These are phyloP conservation scores for Dysidea cf. avara DNA, from an alignment of 37 sponge, comb jelly and placozoan species.

Conservation along the genomic window DNA sequence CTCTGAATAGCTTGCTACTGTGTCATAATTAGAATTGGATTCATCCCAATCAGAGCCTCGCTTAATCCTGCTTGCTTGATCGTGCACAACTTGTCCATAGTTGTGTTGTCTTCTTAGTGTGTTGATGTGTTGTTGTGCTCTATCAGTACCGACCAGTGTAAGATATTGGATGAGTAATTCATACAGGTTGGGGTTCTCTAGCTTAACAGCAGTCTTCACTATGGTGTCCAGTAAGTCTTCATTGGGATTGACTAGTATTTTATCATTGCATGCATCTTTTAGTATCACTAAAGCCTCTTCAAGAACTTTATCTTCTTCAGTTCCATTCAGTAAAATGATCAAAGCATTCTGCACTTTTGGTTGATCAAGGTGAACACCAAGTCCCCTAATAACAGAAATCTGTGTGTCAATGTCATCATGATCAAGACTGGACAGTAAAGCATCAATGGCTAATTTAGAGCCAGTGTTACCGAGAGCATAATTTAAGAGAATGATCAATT, in stretches of 20 bases:
- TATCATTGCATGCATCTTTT: not conserved
- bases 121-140: not conserved
- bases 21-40: constrained; percentile 33
- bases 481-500: constrained; percentile 15
- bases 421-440: constrained; percentile 19
- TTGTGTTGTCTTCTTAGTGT: not conserved
- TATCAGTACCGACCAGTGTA: constrained; percentile 7
- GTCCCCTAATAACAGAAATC: constrained; percentile 28
- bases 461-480: constrained; percentile 57
- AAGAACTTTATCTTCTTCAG: constrained; percentile 5
- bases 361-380: constrained; percentile 10
- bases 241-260: not conserved
- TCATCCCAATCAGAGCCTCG: constrained; percentile 31
- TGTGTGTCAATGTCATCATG: constrained; percentile 38
- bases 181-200: constrained; percentile 28
- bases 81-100: not conserved
- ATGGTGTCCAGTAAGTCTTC: not conserved
- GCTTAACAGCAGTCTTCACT: not conserved
- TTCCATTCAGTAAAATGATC: not conserved
- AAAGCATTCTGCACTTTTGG: constrained; percentile 23
- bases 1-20: constrained; percentile 22
- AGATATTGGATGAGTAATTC: constrained; percentile 15
- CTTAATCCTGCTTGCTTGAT: not conserved
- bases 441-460: constrained; percentile 5
- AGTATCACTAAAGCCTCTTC: not conserved